These are phyloP conservation scores for Baronia brevicornis DNA, from an alignment of 2,888 invertebrate genomes.

Conservation along the genomic window DNA sequence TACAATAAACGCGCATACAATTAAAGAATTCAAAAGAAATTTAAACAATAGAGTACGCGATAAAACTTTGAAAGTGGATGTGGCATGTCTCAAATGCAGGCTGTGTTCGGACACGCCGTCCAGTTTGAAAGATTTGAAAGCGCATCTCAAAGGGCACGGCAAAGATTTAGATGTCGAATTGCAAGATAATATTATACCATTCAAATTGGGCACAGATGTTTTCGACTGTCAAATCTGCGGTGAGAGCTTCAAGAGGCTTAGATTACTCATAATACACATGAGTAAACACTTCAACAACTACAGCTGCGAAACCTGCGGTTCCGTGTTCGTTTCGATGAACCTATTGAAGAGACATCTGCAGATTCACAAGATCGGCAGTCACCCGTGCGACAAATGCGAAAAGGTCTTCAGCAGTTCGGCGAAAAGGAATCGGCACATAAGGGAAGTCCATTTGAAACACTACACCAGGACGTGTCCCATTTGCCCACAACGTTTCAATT, in stretches of 20 bases:
- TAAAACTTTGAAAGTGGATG: constrained; percentile 49
- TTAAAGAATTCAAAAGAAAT: constrained; percentile 36
- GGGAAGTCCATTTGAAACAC: constrained; percentile 50
- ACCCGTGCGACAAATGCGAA: constrained; percentile 51
- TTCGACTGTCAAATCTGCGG: constrained; percentile 53
- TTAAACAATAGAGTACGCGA: constrained; percentile 38
- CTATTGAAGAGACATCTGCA: constrained; percentile 44
- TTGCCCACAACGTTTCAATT: constrained; percentile 54
- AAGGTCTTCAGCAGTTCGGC: constrained; percentile 49
- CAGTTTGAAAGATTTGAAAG: constrained; percentile 36
- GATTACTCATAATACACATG: constrained; percentile 55
- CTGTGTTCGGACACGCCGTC: constrained; percentile 34
- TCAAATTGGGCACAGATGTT: constrained; percentile 37
- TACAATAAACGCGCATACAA: constrained; percentile 29
- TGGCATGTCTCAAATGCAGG: constrained; percentile 42
- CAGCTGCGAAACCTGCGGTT: constrained; percentile 55
- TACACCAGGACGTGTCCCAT: constrained; percentile 45
- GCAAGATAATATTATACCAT: constrained; percentile 53
- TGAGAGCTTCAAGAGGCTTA: constrained; percentile 40
- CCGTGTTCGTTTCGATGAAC: constrained; percentile 42
- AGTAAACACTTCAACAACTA: constrained; percentile 56
- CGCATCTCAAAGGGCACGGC: constrained; percentile 43
- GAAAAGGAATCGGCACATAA: constrained; percentile 41
- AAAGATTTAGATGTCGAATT: constrained; percentile 34
- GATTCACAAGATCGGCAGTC: constrained; percentile 44